Conservation (phyloP, 1,140 invertebrate species). For the Coelopa frigida region DNA sequence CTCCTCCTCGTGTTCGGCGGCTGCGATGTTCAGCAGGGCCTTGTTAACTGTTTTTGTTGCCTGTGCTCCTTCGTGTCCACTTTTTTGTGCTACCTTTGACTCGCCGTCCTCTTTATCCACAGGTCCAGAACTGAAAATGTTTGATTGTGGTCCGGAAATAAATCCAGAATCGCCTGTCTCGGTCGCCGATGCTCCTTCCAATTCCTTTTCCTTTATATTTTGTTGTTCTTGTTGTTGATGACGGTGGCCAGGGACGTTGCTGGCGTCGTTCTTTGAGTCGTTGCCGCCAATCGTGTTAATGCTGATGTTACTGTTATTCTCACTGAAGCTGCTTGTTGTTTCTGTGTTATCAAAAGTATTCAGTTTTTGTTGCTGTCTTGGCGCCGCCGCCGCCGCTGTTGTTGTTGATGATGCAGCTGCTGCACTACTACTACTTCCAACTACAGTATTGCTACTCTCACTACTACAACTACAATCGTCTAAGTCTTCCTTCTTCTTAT, state of each 20-base stretch:
- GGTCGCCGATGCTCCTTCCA: conserved; percentile 21
- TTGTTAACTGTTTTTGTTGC: conserved; percentile 4
- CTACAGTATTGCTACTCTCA: too few relatives aligned
- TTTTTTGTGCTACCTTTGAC: conserved; percentile 6
- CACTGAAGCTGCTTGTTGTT: too few relatives aligned
- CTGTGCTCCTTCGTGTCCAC: conserved; percentile 9
- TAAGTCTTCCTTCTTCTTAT: conserved; percentile 23
- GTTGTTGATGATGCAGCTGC: conserved; percentile 31
- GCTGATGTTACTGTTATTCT: too few relatives aligned
- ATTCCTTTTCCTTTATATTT: conserved; percentile 9
- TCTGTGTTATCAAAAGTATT: too few relatives aligned
- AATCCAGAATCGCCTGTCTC: conserved; percentile 47
- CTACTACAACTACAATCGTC: conserved; percentile 22
- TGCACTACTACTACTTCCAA: conserved; percentile 21
- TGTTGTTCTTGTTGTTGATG: conserved; percentile 15
- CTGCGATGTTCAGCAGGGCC: background rate
- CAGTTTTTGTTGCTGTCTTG: conserved; percentile 28
- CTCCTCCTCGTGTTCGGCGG: background rate
- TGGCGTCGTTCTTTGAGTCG: too few relatives aligned
- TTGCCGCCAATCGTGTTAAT: too few relatives aligned
- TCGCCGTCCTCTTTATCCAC: conserved; percentile 16
- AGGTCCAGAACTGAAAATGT: conserved; percentile 11
- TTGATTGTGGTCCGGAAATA: conserved; percentile 38
- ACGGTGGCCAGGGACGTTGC: conserved; percentile 3
- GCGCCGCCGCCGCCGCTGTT: conserved; percentile 19